Conservation (phyloP, 2,797 vertebrate species). For the Trematomus bernacchii region DNA sequence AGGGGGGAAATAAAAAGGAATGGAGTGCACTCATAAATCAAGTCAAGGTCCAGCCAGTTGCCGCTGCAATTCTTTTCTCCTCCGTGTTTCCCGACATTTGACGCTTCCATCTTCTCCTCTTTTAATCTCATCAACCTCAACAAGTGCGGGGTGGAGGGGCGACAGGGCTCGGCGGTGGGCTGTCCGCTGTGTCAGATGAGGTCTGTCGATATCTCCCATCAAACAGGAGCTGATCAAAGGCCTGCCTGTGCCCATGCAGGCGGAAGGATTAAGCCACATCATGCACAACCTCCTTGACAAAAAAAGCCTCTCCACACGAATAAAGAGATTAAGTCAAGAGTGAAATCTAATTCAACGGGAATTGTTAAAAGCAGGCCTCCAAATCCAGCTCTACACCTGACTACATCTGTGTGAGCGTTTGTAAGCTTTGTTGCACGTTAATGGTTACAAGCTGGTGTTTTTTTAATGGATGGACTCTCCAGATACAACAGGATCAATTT, state of each 20-base stretch:
- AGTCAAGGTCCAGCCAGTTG: slow-evolving; percentile 58
- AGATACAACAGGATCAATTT: not conserved
- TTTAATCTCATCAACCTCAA: slow-evolving; percentile 81
- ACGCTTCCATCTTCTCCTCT: slow-evolving; percentile 64
- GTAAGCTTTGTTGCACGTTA: slow-evolving; percentile 36
- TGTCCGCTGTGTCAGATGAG: slow-evolving; percentile 71
- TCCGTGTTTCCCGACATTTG: slow-evolving; percentile 65
- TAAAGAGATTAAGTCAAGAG: slow-evolving; percentile 83
- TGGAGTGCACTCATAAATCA: slow-evolving; percentile 64
- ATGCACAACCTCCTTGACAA: slow-evolving; percentile 73
- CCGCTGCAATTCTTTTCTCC: slow-evolving; percentile 31
- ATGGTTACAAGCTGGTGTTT: slow-evolving; percentile 32
- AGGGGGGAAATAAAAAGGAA: slow-evolving; percentile 42
- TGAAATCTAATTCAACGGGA: slow-evolving; percentile 81
- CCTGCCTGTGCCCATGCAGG: slow-evolving; percentile 68
- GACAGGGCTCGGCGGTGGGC: slow-evolving; percentile 13
- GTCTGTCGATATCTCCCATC: slow-evolving; percentile 83
- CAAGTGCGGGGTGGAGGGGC: slow-evolving; percentile 56
- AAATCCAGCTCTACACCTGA: slow-evolving; percentile 38
- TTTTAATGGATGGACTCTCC: slow-evolving; percentile 8
- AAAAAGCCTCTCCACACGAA: slow-evolving; percentile 70
- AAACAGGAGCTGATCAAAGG: slow-evolving; percentile 85
- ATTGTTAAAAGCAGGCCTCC: slow-evolving; percentile 53
- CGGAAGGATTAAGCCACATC: slow-evolving; percentile 79
- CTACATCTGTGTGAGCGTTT: slow-evolving; percentile 39